Evolutionary conservation across 2,797 vertebrate genomes (phyloP).

Genomic region (Cyclura pinguis): DNA sequence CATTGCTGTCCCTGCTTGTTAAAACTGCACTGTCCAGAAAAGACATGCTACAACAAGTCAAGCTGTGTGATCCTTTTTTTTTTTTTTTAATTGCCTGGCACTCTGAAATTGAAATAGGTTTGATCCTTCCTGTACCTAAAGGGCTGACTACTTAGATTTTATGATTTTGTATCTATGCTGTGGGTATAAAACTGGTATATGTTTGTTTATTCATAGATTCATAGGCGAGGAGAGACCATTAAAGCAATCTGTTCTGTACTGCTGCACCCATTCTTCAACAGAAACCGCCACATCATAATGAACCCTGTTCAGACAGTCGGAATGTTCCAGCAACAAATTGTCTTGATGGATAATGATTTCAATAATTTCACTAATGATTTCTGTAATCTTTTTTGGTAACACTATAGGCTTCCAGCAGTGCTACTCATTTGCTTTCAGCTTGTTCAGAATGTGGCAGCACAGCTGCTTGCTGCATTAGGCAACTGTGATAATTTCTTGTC

Average conservation of each 20-base stretch:
- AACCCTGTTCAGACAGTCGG: not conserved
- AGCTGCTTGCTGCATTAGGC: conserved; percentile 19
- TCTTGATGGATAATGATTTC: conserved; percentile 25
- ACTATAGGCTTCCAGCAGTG: conserved; percentile 20
- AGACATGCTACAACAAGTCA: not conserved
- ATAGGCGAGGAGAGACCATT: conserved; percentile 11
- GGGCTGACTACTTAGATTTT: not conserved
- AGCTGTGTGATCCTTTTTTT: not conserved
- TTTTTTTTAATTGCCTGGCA: not conserved
- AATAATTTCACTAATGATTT: conserved; percentile 30
- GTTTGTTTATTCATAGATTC: conserved; percentile 16
- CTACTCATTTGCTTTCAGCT: conserved; percentile 20
- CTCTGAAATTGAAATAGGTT: not conserved
- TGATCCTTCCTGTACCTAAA: not conserved
- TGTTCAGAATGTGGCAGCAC: conserved; percentile 1
- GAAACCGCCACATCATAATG: conserved; percentile 1
- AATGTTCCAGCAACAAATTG: conserved; percentile 25
- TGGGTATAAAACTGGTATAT: not conserved
- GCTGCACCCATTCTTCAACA: conserved; percentile 6
- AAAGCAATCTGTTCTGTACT: conserved; percentile 13
- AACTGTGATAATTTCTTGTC: conserved; percentile 10
- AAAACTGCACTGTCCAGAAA: not conserved
- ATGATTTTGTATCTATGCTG: not conserved
- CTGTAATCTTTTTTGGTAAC: not conserved
- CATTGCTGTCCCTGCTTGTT: conserved; percentile 2